Conservation (phyloP, 2,113 vertebrate species). For the Gymnarchus niloticus region DNA sequence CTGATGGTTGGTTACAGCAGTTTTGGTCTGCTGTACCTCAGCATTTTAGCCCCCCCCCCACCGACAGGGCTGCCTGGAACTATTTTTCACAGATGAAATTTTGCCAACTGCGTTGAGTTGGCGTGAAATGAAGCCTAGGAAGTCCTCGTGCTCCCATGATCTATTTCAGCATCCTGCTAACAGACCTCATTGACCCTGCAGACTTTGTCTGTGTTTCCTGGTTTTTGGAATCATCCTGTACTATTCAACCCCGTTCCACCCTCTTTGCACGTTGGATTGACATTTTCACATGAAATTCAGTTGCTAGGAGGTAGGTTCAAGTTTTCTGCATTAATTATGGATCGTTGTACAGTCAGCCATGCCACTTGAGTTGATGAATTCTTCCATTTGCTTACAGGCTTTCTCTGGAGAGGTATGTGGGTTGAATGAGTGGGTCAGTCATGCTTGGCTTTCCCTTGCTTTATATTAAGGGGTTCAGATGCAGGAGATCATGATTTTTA, state of each 20-base stretch:
- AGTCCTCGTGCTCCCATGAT: background rate
- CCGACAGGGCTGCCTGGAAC: background rate
- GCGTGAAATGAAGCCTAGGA: constrained; percentile 15
- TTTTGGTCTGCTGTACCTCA: background rate
- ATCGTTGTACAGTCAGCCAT: background rate
- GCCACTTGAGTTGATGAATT: background rate
- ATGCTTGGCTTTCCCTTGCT: background rate
- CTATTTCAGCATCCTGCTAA: background rate
- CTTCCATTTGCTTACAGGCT: constrained; percentile 2
- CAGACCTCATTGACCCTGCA: background rate
- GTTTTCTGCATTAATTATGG: constrained; percentile 26
- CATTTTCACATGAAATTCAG: constrained; percentile 19
- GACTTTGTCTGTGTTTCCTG: background rate
- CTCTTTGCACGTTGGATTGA: constrained; percentile 2
- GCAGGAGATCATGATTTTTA: background rate
- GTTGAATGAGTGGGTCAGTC: background rate
- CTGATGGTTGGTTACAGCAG: background rate
- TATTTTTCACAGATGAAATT: background rate
- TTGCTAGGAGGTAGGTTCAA: background rate
- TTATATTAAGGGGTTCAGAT: background rate
- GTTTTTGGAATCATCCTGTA: background rate
- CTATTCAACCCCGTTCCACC: background rate
- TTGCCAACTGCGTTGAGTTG: background rate
- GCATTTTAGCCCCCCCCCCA: background rate
- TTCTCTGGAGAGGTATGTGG: background rate